Percentiles rank a stretch among this genome's conserved stretches.
phyloP scores from a whole-genome alignment of 2,797 vertebrate species.

The Phoeniculus purpureus region DNA sequence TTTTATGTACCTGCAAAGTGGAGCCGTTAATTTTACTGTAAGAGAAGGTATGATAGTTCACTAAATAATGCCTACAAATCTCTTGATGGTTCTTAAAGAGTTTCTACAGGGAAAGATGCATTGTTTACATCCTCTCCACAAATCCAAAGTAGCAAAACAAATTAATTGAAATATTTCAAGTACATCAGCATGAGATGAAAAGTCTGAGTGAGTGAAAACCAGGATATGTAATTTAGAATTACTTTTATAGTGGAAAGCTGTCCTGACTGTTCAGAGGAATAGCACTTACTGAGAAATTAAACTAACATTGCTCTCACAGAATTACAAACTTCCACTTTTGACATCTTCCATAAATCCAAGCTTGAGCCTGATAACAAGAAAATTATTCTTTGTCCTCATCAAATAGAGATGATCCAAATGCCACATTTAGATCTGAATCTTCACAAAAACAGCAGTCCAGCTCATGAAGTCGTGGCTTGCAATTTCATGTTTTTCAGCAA shows the following conservation, averaged over 20 bases:
- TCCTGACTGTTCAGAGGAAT: background rate
- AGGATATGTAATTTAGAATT: background rate
- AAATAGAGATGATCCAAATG: background rate
- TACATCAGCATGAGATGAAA: background rate
- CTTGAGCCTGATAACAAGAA: background rate
- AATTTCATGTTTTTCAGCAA: background rate
- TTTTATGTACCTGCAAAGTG: conserved; percentile 20
- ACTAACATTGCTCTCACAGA: background rate
- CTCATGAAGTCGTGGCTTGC: background rate
- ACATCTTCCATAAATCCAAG: background rate
- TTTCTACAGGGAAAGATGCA: background rate
- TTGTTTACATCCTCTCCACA: conserved; percentile 1
- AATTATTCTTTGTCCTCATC: background rate
- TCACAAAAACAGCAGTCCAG: background rate
- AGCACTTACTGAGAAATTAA: conserved; percentile 11
- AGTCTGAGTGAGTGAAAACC: background rate
- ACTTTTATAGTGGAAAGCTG: conserved; percentile 6
- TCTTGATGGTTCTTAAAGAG: background rate
- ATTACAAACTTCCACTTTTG: background rate
- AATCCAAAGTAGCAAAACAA: background rate
- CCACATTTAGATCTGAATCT: background rate
- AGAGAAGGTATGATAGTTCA: background rate
- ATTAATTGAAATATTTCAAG: conserved; percentile 23
- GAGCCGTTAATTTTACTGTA: conserved; percentile 31
- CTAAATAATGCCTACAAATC: background rate